phyloP scores from a whole-genome alignment of 1,140 invertebrate species.

The Cyrtorhinus lividipennis region DNA sequence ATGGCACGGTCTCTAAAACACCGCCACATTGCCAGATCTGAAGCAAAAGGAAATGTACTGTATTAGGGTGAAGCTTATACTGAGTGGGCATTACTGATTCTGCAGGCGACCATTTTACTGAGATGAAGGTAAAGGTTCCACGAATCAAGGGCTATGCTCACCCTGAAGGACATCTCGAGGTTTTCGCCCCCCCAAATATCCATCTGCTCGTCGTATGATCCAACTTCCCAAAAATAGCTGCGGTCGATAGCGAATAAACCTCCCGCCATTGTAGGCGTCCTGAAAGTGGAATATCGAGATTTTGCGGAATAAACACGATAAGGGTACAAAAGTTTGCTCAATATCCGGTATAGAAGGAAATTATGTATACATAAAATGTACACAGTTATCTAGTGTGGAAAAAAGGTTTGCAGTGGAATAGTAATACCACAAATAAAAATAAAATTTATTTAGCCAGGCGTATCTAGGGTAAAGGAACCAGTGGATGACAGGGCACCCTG shows the following conservation, averaged over 20 bases:
- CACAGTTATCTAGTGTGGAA: no score
- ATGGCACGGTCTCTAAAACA: constrained; percentile 80
- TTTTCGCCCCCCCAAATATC: constrained; percentile 92
- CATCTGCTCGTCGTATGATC: constrained; percentile 79
- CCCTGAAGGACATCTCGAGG: constrained; percentile 79
- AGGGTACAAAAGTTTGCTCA: constrained; percentile 3
- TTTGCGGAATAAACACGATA: background rate
- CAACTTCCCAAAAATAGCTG: constrained; percentile 77
- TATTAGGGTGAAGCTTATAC: no score
- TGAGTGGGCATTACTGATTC: no score
- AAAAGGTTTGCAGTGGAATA: no score
- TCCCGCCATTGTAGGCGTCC: constrained; percentile 90
- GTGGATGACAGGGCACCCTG: no score
- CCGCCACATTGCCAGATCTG: constrained; percentile 98
- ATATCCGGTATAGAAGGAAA: no score
- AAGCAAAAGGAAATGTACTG: constrained; percentile 33
- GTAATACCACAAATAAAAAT: no score
- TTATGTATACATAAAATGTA: no score
- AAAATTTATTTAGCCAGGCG: no score
- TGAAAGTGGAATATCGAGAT: constrained; percentile 41
- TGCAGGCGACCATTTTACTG: no score
- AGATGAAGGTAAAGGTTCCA: constrained; percentile 13
- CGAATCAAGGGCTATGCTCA: constrained; percentile 34
- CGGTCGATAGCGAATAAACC: constrained; percentile 82
- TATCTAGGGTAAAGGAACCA: no score